Base-by-base conservation (phyloP, 2,797 vertebrate genomes). In the Microchirus variegatus region DNA sequence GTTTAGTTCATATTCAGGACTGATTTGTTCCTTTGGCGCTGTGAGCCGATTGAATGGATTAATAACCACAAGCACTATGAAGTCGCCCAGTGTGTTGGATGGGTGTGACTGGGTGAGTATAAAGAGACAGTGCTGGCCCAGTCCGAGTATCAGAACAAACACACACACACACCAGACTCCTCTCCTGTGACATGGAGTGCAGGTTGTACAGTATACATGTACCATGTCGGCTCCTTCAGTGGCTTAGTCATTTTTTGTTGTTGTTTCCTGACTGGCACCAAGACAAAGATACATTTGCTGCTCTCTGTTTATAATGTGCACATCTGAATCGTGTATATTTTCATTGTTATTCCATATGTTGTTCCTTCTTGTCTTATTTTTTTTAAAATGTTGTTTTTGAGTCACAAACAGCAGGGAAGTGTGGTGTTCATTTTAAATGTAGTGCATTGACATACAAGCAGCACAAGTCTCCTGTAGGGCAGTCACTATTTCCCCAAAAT, bases 271-370 rank as follows among this genome's bases (percentile, higher is more conserved):
- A 66, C 35, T 47, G 67, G 69, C 66, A 53, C 56, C 11, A 61
- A 73, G 68, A 82, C 57, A 58, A 80, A 78, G 60, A 71, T 45
- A 57, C 57, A 48, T 58, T 59, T 73, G 76, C 76, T 80, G 78
- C 78, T 81, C 42, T 80, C 19, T 63, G 41, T 84, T 82, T 63
- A 10, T 81, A 67, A 71, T 52, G 16, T 71, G 68, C 48, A 61
- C 49, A 70, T 68, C 72, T 9, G 56, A 40, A 67, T 59, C 26
- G 74, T 67, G 50, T 78, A 47, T 78, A 47, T 56, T 15, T 73
- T 57, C 12, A 66, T 63, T 73, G 63, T 69, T 67, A 60, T 75
- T 83, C 74, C 48, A 48, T 62, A 65, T 22, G 1, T 22, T 22
- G 3, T 76, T 71, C 80, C 26, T 15, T 73, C 54, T 43, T 41